A percentile compares a stretch with the other conserved stretches of the same genome.
These are phyloP conservation scores for Gracilinanus agilis DNA, from an alignment of 2,113 vertebrate species.

Conservation along the genomic window DNA sequence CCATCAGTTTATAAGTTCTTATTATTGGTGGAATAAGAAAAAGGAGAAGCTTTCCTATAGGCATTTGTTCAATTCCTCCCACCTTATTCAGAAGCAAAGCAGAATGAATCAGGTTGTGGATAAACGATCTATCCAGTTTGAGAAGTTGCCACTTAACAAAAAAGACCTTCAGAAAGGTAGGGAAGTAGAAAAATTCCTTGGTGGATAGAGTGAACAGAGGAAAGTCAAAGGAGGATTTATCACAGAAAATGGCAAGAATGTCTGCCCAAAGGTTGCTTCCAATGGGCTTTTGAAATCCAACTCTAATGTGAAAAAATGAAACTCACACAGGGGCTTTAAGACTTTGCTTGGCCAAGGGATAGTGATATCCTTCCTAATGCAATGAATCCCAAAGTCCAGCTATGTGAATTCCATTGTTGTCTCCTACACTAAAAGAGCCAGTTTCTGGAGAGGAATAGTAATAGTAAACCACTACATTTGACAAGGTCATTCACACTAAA, in stretches of 20 bases:
- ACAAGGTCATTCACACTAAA: not conserved
- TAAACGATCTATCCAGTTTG: not conserved
- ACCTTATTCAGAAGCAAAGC: not conserved
- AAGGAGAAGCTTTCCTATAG: not conserved
- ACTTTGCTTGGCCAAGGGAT: slow-evolving; percentile 8
- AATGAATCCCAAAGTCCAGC: slow-evolving; percentile 39
- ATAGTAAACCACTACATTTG: slow-evolving; percentile 25
- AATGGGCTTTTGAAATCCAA: slow-evolving; percentile 26
- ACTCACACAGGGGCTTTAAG: not conserved
- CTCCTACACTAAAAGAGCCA: slow-evolving; percentile 4
- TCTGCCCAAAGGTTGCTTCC: slow-evolving; percentile 53
- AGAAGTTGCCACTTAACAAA: not conserved
- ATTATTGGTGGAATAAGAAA: not conserved
- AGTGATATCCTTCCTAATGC: not conserved
- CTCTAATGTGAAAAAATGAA: slow-evolving; percentile 3
- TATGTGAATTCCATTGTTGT: slow-evolving; percentile 21
- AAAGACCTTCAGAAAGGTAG: not conserved
- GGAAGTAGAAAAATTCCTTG: slow-evolving; percentile 3
- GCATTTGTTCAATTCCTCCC: not conserved
- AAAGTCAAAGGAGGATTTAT: slow-evolving; percentile 53
- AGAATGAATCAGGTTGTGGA: not conserved
- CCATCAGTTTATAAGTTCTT: not conserved
- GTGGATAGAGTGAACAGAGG: slow-evolving; percentile 35
- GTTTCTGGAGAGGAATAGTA: slow-evolving; percentile 41
- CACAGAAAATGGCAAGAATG: slow-evolving; percentile 44